Evolutionary conservation across 2,797 vertebrate genomes (phyloP), one percentile per base, ranked within the genome.

Genomic region (Cossypha niveicapilla): DNA sequence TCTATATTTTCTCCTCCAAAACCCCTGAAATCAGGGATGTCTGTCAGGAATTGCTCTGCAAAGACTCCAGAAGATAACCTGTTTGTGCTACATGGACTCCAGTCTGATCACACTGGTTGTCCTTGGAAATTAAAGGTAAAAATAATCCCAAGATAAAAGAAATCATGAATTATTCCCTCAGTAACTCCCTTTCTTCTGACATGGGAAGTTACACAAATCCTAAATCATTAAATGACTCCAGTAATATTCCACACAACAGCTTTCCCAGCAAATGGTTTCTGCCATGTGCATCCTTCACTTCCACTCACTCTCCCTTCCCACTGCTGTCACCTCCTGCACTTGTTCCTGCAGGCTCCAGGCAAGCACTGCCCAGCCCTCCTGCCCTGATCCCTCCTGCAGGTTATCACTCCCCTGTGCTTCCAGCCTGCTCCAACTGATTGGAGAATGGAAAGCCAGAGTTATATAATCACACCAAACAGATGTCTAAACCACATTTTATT

Each of bases 401-500:
- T 83, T 44, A 53, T 57, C n/a, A 10, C 35, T 23, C 8, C n/a
- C 50, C 57, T 51, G 28, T 24, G 34, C 51, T 56, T 21, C 19
- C 47, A 85, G 81, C 39, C 56, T 67, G 61, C 58, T 54, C 85
- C 44, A 60, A 18, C 18, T 27, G 16, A 44, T n/a, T 41, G 23
- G n/a, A 58, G 71, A 56, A 45, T 63, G n/a, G 34, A 13, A 70
- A 87, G 73, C 18, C 76, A 84, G 35, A 35, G 53, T 86, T 93
- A 76, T 2, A 73, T 42, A 96, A 88, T 13, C 66, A 16, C 10
- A 45, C 44, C 4, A 62, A 88, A 23, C 83, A 90, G 88, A 80
- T 90, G 85, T 78, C 90, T 70, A 81, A 58, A 84, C 35, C 80
- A 86, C 50, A 47, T 77, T 86, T 86, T 75, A 86, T 86, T 75